Percentiles rank a stretch among this genome's conserved stretches.
phyloP scores from a whole-genome alignment of 1,140 invertebrate species.

The Heterodera carotae region DNA sequence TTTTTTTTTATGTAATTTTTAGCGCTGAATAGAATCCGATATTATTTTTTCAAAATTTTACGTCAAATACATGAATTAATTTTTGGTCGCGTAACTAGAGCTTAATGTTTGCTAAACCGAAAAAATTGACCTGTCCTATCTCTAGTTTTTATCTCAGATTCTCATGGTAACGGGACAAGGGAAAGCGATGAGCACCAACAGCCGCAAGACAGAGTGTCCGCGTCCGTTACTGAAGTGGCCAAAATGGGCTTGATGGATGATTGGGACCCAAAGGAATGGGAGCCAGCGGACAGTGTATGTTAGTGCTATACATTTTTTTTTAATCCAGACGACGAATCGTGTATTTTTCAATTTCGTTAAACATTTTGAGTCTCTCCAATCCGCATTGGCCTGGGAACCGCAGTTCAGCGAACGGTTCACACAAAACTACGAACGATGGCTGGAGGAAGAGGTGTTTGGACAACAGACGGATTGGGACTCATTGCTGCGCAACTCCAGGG shows the following conservation, averaged over 20 bases:
- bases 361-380: conserved; percentile 75
- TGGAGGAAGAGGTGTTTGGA: conserved; percentile 92
- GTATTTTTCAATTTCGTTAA: conserved; percentile 7
- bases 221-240: background rate
- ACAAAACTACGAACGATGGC: conserved; percentile 89
- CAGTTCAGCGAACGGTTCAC: conserved; percentile 88
- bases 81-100: too few species aligned
- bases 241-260: conserved; percentile 14
- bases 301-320: too few species aligned
- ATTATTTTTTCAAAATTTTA: too few species aligned
- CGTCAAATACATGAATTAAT: too few species aligned
- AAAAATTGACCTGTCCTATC: too few species aligned
- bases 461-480: conserved; percentile 73
- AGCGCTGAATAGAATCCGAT: background rate
- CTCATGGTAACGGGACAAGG: background rate
- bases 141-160: background rate
- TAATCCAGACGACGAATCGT: too few species aligned
- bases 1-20: background rate
- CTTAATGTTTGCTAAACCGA: too few species aligned
- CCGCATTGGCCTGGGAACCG: conserved; percentile 73
- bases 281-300: conserved; percentile 26
- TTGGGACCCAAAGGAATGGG: conserved; percentile 33
- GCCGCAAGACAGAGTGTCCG: background rate
- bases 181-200: conserved; percentile 9
- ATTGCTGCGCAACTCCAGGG: conserved; percentile 28